phyloP scores from a whole-genome alignment of 1,140 invertebrate species.

The Leptinotarsa lineolata region DNA sequence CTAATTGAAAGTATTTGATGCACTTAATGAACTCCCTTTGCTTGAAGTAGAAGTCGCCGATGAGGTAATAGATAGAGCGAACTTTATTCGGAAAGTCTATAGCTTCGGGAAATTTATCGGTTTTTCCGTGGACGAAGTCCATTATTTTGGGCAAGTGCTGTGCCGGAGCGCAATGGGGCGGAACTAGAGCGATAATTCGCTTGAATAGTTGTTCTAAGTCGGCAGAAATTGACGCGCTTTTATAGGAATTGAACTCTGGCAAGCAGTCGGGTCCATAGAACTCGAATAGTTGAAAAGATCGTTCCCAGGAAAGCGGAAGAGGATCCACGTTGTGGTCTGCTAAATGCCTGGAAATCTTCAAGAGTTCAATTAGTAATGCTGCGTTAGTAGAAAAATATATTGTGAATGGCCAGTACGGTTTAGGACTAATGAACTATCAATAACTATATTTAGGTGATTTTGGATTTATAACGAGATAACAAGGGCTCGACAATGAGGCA shows the following conservation, averaged over 20 bases:
- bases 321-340: conserved; percentile 78
- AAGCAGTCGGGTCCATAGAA: conserved; percentile 80
- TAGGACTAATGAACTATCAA: too few relatives aligned
- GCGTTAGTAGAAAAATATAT: too few relatives aligned
- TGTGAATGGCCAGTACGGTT: too few relatives aligned
- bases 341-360: conserved; percentile 65
- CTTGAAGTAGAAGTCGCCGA: conserved; percentile 93
- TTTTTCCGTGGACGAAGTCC: conserved; percentile 68
- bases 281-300: conserved; percentile 77
- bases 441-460: too few relatives aligned
- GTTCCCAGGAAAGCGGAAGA: conserved; percentile 77
- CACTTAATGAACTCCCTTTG: conserved; percentile 71
- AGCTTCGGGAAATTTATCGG: conserved; percentile 59
- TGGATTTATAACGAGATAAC: too few relatives aligned
- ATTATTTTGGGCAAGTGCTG: conserved; percentile 64
- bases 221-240: conserved; percentile 69
- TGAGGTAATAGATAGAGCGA: conserved; percentile 79
- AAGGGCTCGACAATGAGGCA: too few relatives aligned
- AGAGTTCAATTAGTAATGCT: too few relatives aligned
- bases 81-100: conserved; percentile 52
- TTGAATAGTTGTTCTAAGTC: conserved; percentile 80
- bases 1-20: conserved; percentile 80
- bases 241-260: conserved; percentile 83
- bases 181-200: conserved; percentile 75
- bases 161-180: conserved; percentile 67